Evolutionary conservation across 1,140 invertebrate species (phyloP), one percentile per base, ranked within the genome.

Genomic region (Rhyzopertha dominica): DNA sequence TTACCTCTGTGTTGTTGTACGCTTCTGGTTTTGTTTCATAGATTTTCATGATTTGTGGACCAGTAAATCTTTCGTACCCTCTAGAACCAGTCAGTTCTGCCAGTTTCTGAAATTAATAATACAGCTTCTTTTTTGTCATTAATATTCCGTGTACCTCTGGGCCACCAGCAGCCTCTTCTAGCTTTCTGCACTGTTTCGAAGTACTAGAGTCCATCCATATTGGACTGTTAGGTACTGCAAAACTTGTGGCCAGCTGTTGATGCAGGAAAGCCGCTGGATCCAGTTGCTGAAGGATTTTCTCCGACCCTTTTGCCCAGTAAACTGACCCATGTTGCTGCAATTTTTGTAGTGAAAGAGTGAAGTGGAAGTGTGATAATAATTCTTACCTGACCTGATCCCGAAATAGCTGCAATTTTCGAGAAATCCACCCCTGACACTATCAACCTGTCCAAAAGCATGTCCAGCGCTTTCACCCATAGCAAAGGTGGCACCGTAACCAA

Each of bases 151-250:
- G 58, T 65, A 84, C 84, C 67, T 79, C 72, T 40, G 85, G 70
- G 4, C 92, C 90, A 17, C 91, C 92, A 13, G 91, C 74, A 29
- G 74, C 75, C 22, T 82, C 74, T 67, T 97, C 92, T 26, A 97
- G 65, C 41, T 81, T 67, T 29, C 72, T 64, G 65, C 94, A 97
- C 54, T 95, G 82, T 29, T 76, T 69, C 0, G 74, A 78, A 0
- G 94, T 97, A 49, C 89, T 94, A 0, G 86, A 85, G 68, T 98
- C 94, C 92, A 95, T 95, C 95, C 95, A 98, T 19, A 95, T 80
- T 0, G 95, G 95, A n/a, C 90, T 90, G 40, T 89, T 76, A 0
- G 75, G 65, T 1, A 90, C 56, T 9, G 86, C 80, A 68, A 98
- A 98, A 4, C 74, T 76, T 10, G 76, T 74, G 1, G 78, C 78